These are phyloP conservation scores for Sesia bembeciformis DNA, from an alignment of 2,888 invertebrate species.

Conservation along the genomic window DNA sequence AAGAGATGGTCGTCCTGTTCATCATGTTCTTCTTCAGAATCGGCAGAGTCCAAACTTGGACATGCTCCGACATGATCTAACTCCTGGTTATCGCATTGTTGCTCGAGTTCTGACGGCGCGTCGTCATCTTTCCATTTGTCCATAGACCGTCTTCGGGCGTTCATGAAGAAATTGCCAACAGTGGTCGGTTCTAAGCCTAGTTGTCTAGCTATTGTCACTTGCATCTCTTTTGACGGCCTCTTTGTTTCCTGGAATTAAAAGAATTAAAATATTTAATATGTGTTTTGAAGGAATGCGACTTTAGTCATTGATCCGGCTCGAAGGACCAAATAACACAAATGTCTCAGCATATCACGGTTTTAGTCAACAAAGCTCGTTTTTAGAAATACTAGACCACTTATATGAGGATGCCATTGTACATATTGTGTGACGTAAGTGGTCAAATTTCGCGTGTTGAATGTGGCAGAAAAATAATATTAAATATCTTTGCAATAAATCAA, in stretches of 20 bases:
- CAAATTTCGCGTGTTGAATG: no score
- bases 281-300: no score
- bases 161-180: conserved; percentile 99
- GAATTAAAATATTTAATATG: no score
- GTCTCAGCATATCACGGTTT: neutral
- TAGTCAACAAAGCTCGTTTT: no score
- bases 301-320: no score
- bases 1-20: conserved; percentile 66
- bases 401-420: no score
- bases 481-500: no score
- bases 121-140: conserved; percentile 99
- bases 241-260: conserved; percentile 90
- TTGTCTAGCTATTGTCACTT: conserved; percentile 98
- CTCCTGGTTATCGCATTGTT: conserved; percentile 69
- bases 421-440: no score
- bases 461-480: no score
- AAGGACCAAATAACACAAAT: neutral
- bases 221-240: conserved; percentile 99
- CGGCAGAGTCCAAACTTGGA: conserved; percentile 56
- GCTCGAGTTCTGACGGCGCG: conserved; percentile 75
- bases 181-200: conserved; percentile 97
- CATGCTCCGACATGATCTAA: conserved; percentile 36
- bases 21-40: conserved; percentile 63
- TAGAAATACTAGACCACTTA: no score
- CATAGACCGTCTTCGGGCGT: conserved; percentile 97